Evolutionary conservation across 2,113 vertebrate species (phyloP).

Genomic region (Microtus richardsoni): DNA sequence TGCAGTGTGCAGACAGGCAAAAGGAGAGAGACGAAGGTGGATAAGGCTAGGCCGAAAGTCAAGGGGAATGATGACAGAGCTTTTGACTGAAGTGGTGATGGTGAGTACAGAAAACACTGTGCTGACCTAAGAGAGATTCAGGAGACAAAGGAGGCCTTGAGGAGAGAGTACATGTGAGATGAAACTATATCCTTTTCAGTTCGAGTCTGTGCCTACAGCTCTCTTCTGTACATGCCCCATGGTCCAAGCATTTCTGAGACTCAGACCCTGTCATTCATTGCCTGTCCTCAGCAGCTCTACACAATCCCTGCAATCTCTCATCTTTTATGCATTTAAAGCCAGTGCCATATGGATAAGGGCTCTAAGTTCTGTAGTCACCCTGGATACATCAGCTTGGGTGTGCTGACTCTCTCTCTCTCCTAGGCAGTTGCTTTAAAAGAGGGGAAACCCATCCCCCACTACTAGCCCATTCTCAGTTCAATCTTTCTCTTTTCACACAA

Average conservation of each 20-base stretch:
- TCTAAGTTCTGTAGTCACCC: neutral
- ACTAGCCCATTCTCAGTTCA: neutral
- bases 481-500: neutral
- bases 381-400: neutral
- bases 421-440: neutral
- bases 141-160: neutral
- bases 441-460: neutral
- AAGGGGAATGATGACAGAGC: neutral
- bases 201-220: neutral
- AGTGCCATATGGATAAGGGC: neutral
- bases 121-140: neutral
- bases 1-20: too few species aligned
- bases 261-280: neutral
- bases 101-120: neutral
- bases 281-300: neutral
- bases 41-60: neutral
- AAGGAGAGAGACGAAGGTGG: neutral
- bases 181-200: neutral
- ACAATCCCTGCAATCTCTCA: neutral
- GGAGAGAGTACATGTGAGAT: neutral
- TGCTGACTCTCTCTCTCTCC: neutral
- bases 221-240: neutral
- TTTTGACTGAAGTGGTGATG: neutral
- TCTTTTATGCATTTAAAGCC: neutral
- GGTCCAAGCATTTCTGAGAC: too few species aligned